Conservation (phyloP, 2,797 vertebrate genomes). For the Leucoraja ocellata region DNA sequence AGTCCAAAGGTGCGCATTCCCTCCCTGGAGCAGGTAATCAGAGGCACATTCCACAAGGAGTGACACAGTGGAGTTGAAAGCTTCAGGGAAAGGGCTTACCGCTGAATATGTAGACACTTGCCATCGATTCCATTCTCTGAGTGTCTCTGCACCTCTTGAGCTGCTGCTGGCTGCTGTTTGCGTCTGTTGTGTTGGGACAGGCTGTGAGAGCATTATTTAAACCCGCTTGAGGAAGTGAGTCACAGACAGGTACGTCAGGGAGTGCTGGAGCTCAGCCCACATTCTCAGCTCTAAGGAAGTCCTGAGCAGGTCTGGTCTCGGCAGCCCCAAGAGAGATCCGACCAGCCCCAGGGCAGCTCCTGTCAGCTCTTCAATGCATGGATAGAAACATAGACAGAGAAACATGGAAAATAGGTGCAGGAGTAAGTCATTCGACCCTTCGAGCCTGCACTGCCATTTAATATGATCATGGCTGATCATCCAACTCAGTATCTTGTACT, state of each 20-base stretch:
- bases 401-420: no score
- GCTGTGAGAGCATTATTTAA: neutral
- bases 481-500: no score
- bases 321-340: neutral
- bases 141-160: neutral
- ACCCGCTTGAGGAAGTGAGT: neutral
- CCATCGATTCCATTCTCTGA: neutral
- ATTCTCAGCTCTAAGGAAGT: neutral
- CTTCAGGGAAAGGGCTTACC: neutral
- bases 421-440: no score
- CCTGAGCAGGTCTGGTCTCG: neutral
- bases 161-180: neutral
- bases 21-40: no score
- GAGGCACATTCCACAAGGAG: no score
- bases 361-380: no score
- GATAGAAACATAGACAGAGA: no score
- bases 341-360: neutral
- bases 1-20: no score
- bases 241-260: neutral
- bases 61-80: no score
- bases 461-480: no score
- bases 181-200: neutral
- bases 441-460: no score
- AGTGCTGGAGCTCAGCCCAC: no score
- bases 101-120: neutral